Evolutionary conservation across 2,113 vertebrate genomes (phyloP).

Genomic region (Merops nubicus): DNA sequence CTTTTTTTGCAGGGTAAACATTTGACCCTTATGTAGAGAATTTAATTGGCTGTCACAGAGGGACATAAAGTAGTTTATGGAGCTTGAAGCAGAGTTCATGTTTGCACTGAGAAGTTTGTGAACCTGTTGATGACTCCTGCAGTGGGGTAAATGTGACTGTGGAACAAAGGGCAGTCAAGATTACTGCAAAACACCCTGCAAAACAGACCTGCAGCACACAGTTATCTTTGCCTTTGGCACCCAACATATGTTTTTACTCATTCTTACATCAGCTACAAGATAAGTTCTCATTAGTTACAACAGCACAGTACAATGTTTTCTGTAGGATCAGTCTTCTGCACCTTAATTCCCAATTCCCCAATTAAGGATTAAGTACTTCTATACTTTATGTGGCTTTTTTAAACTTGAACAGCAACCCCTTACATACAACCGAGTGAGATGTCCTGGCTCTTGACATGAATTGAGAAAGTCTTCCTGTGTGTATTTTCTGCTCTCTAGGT

Average conservation of each 20-base stretch:
- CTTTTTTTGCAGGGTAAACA: background rate
- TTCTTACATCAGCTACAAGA: background rate
- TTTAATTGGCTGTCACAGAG: background rate
- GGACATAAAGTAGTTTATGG: too few species aligned
- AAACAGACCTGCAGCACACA: background rate
- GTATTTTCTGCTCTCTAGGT: background rate
- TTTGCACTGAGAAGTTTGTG: background rate
- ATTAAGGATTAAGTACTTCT: background rate
- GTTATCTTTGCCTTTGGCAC: background rate
- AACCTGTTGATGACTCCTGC: background rate
- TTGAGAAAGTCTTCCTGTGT: background rate
- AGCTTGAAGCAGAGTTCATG: background rate
- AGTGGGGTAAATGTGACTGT: background rate
- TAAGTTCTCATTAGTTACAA: background rate
- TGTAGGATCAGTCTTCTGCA: background rate
- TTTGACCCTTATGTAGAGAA: background rate
- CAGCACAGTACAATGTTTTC: background rate
- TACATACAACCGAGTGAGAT: background rate
- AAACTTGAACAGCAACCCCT: background rate
- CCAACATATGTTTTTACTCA: background rate
- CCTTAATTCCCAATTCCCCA: too few species aligned
- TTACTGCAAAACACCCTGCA: background rate
- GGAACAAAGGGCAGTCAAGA: background rate
- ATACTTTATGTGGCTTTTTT: background rate
- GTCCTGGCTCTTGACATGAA: background rate